Conservation (phyloP, 2,888 invertebrate species). For the Altica lythri region DNA sequence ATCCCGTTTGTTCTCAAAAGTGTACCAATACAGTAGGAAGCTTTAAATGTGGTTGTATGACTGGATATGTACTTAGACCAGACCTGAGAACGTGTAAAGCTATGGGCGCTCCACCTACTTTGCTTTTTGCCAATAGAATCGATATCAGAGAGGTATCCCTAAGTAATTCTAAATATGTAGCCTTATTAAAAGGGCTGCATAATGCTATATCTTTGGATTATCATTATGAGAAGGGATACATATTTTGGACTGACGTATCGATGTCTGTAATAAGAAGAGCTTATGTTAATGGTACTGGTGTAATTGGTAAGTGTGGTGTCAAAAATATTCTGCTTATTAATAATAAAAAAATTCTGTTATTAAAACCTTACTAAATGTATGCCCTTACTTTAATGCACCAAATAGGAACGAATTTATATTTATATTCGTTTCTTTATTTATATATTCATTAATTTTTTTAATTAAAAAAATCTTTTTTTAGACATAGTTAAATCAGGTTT, state of each 20-base stretch:
- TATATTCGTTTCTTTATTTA: too few relatives aligned
- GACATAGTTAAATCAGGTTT: constrained; percentile 84
- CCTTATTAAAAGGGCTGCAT: constrained; percentile 81
- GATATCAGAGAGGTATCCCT: constrained; percentile 84
- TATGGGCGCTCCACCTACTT: constrained; percentile 76
- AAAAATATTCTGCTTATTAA: too few relatives aligned
- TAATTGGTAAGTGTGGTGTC: constrained; percentile 65
- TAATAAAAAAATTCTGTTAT: too few relatives aligned
- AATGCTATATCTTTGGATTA: constrained; percentile 92
- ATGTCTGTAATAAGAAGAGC: constrained; percentile 81
- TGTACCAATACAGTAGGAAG: constrained; percentile 85
- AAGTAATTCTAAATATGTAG: constrained; percentile 78
- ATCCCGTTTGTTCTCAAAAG: constrained; percentile 86
- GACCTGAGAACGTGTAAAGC: constrained; percentile 87
- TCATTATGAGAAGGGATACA: constrained; percentile 75
- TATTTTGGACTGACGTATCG: constrained; percentile 91
- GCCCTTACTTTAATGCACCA: too few relatives aligned
- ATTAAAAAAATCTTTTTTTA: constrained; percentile 46
- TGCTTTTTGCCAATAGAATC: constrained; percentile 85
- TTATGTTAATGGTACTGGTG: constrained; percentile 74
- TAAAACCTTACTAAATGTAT: not conserved
- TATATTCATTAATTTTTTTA: constrained; percentile 17
- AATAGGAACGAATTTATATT: constrained; percentile 12
- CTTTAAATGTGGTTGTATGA: constrained; percentile 81
- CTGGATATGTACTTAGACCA: constrained; percentile 81